Percentiles rank a stretch among this genome's conserved stretches.
phyloP scores from a whole-genome alignment of 2,113 vertebrate genomes.

The Mohoua ochrocephala region DNA sequence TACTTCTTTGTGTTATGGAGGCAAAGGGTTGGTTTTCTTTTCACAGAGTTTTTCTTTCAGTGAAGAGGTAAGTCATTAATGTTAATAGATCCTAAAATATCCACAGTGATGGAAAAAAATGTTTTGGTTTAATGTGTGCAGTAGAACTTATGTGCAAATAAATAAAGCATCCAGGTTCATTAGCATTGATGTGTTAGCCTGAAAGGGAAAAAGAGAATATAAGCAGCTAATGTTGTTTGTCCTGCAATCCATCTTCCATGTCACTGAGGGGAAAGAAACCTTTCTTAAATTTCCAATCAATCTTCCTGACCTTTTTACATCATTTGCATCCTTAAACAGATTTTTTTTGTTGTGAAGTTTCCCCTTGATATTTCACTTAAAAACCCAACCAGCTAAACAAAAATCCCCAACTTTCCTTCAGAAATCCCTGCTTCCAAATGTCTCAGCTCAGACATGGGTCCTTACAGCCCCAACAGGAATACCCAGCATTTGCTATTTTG shows the following conservation, averaged over 20 bases:
- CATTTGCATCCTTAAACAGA: constrained; percentile 25
- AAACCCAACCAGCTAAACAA: background rate
- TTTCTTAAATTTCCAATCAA: constrained; percentile 34
- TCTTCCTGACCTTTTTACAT: constrained; percentile 32
- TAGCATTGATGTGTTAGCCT: constrained; percentile 20
- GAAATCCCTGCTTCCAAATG: background rate
- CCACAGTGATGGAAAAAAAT: background rate
- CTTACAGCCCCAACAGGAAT: background rate
- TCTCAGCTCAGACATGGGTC: background rate
- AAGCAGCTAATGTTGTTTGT: constrained; percentile 44
- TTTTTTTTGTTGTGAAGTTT: background rate
- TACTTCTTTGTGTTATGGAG: background rate
- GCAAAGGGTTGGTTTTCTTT: background rate
- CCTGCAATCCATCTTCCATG: constrained; percentile 44
- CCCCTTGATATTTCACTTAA: background rate
- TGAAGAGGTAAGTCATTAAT: background rate
- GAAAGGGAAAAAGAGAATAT: constrained; percentile 8
- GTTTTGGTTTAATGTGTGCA: background rate
- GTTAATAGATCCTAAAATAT: background rate
- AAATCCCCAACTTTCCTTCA: background rate
- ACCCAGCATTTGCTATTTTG: background rate
- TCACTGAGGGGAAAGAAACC: constrained; percentile 12
- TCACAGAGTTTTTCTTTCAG: background rate
- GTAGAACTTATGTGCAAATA: background rate
- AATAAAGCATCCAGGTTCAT: constrained; percentile 17